Percentiles rank a stretch among this genome's conserved stretches.
These are phyloP conservation scores for Anoura caudifer DNA, from an alignment of 2,113 vertebrate species.

Conservation along the genomic window DNA sequence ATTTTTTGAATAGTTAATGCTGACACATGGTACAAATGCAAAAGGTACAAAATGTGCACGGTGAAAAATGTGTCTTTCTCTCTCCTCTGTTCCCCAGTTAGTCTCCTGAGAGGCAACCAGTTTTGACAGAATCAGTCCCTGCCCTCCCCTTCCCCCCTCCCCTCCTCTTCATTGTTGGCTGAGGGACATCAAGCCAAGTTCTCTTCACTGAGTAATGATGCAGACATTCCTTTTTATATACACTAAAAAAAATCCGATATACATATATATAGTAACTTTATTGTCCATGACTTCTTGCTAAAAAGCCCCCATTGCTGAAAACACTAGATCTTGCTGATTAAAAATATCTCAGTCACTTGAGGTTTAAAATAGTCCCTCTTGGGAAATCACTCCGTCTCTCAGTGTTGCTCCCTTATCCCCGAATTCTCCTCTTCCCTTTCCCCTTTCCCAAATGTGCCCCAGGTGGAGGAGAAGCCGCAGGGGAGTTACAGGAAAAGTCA, in stretches of 20 bases:
- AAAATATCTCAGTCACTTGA: not conserved
- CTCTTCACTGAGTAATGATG: not conserved
- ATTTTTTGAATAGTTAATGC: constrained; percentile 21
- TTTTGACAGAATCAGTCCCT: not conserved
- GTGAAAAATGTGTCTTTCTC: not conserved
- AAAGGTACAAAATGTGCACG: not conserved
- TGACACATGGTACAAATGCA: not conserved
- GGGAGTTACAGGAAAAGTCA: not conserved
- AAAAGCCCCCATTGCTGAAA: not conserved
- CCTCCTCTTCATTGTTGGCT: not conserved
- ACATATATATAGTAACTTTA: not conserved
- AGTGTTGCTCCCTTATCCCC: not conserved
- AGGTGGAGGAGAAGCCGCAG: not conserved
- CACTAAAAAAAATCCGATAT: not conserved
- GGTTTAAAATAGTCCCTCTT: not conserved
- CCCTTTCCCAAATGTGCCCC: not conserved
- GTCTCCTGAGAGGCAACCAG: not conserved
- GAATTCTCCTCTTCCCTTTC: not conserved
- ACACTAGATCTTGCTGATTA: not conserved
- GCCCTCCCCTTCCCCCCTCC: too few species aligned
- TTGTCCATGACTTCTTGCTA: constrained; percentile 6
- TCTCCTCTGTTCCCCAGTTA: not conserved
- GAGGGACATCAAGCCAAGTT: not conserved
- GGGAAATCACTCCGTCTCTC: not conserved
- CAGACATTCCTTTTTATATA: not conserved